Evolutionary conservation across 1,140 invertebrate genomes (phyloP).

Genomic region (Bombus balteatus): DNA sequence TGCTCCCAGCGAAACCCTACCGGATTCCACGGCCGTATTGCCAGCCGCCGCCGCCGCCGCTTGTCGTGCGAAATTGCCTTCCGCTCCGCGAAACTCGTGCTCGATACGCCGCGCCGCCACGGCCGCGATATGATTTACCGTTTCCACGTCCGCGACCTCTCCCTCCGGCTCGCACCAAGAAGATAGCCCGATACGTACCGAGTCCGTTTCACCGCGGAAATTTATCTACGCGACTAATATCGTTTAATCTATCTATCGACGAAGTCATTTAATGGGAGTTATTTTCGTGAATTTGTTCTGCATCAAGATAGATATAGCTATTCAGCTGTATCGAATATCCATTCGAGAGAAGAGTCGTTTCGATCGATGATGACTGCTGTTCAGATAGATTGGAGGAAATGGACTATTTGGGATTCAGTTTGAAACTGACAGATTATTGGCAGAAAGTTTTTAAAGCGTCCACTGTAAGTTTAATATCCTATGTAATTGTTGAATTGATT

Average conservation of each 20-base stretch:
- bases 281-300: background rate
- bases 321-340: no score
- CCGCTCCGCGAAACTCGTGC: constrained; percentile 54
- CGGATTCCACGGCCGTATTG: constrained; percentile 58
- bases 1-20: constrained; percentile 63
- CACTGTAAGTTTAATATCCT: no score
- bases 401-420: no score
- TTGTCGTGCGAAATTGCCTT: constrained; percentile 63
- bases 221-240: background rate
- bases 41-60: constrained; percentile 24
- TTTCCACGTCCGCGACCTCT: constrained; percentile 57
- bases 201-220: constrained; percentile 11
- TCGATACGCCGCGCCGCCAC: constrained; percentile 25
- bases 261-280: no score
- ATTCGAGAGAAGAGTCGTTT: background rate
- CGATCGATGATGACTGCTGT: background rate
- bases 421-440: no score
- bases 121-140: constrained; percentile 60
- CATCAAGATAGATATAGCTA: background rate
- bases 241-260: background rate
- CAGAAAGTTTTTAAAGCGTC: no score
- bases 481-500: no score
- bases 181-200: constrained; percentile 19
- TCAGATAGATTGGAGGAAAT: background rate
- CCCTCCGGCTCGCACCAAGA: background rate